Evolutionary conservation across 1,140 invertebrate genomes (phyloP), one percentile per base, ranked within the genome.

Genomic region (Elymnias hypermnestra): DNA sequence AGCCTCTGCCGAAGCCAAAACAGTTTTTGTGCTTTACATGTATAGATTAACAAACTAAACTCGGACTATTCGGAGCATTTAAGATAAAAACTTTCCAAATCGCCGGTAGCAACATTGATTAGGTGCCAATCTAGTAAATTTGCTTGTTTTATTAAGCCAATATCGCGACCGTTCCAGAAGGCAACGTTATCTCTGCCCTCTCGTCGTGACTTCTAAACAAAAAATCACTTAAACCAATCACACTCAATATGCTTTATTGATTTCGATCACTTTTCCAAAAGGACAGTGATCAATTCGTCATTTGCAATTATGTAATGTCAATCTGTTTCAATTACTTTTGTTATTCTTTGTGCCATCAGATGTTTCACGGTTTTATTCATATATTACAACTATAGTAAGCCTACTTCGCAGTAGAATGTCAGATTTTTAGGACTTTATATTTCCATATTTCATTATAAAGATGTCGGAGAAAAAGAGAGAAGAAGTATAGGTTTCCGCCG

Each of bases 281-380:
- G 63, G 55, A 72, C 53, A 39, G 37, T 58, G 65, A 83, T 83
- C 69, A 74, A 78, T 83, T 83, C 63, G 78, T 81, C 78, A 83
- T 83, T 78, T 83, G 67, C 74, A 78, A 76, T 78, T 70, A 63
- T 72, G 48, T 70, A 81, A 83, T 81, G 74, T 81, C 75, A 83
- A 74, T 81, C 60, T 73, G 53, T 72, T 59, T 69, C 70, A 70
- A 75, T 82, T 52, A 43, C 41, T 29, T 42, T 9, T 25, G 18
- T 42, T 42, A 42, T 50, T 21, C 31, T 50, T 43, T 38, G 22
- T 42, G 23, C 19, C n/a, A n/a, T n/a, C n/a, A n/a, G n/a, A n/a
- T n/a, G n/a, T n/a, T n/a, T n/a, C n/a, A n/a, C n/a, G n/a, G n/a
- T n/a, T n/a, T n/a, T n/a, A n/a, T n/a, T n/a, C n/a, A n/a, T n/a